Percentiles rank a stretch among this genome's conserved stretches.
Conservation (phyloP, 1,140 invertebrate genomes). For the Drosophila serrata region DNA sequence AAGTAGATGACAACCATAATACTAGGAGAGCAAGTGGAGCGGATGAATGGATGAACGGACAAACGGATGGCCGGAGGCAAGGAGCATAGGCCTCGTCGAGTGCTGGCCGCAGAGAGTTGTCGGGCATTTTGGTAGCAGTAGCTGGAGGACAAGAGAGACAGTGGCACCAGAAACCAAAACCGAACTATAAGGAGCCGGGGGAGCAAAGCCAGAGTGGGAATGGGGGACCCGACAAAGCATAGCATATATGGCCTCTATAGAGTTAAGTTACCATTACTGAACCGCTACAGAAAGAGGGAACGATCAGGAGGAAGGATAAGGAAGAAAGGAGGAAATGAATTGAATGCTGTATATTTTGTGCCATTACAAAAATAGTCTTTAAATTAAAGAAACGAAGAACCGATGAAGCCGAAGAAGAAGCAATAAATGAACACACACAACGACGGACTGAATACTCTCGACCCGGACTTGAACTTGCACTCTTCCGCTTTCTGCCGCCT, state of each 20-base stretch:
- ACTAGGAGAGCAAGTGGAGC: constrained; percentile 28
- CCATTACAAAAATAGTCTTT: constrained; percentile 77
- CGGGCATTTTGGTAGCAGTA: constrained; percentile 47
- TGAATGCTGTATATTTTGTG: constrained; percentile 82
- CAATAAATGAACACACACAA: constrained; percentile 52
- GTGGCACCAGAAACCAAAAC: constrained; percentile 38
- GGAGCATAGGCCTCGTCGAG: constrained; percentile 51
- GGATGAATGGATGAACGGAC: constrained; percentile 19
- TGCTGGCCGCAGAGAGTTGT: constrained; percentile 46
- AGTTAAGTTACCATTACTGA: constrained; percentile 52
- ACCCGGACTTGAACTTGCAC: constrained; percentile 25
- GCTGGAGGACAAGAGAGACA: constrained; percentile 14
- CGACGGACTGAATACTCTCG: constrained; percentile 52
- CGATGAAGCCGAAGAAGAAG: constrained; percentile 48
- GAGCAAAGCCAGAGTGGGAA: constrained; percentile 21
- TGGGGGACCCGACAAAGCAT: constrained; percentile 27
- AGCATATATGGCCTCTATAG: constrained; percentile 44
- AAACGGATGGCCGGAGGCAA: constrained; percentile 17
- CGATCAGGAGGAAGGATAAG: background rate
- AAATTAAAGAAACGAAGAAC: constrained; percentile 39
- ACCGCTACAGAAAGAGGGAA: constrained; percentile 22
- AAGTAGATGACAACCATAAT: constrained; percentile 73
- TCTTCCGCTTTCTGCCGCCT: background rate
- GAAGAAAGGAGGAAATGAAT: constrained; percentile 35
- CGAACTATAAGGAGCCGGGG: constrained; percentile 12